phyloP scores from a whole-genome alignment of 1,140 invertebrate genomes.

The Triops longicaudatus region DNA sequence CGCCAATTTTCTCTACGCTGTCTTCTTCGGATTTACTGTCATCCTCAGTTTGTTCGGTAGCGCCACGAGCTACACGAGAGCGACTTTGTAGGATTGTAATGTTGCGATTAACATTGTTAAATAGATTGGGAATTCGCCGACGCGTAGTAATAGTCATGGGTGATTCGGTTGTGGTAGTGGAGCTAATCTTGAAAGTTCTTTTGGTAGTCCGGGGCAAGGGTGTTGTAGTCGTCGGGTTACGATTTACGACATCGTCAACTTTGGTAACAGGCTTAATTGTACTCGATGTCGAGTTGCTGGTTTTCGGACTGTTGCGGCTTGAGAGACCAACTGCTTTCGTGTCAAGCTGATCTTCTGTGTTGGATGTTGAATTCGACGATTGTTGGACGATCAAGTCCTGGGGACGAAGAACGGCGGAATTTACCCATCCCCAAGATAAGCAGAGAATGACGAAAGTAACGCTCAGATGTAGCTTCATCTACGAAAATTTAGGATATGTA shows the following conservation, averaged over 20 bases:
- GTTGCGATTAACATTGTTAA: background rate
- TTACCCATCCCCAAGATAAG: background rate
- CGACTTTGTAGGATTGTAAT: background rate
- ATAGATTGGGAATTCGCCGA: background rate
- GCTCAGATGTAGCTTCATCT: background rate
- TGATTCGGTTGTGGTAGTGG: background rate
- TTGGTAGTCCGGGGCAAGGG: background rate
- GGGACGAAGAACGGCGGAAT: background rate
- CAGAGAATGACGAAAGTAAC: background rate
- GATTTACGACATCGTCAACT: background rate
- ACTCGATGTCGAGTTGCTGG: background rate
- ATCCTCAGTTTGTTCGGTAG: background rate
- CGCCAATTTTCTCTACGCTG: background rate
- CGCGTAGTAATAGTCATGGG: background rate
- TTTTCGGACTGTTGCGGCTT: background rate
- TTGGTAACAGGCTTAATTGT: background rate
- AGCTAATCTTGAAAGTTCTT: background rate
- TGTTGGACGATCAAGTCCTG: background rate
- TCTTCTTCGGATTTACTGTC: background rate
- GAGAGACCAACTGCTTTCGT: background rate
- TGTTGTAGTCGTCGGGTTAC: background rate
- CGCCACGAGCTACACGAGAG: background rate
- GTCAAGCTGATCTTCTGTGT: background rate
- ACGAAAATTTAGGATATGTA: too few relatives aligned
- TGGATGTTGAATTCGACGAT: too few relatives aligned